These are phyloP conservation scores for Eptesicus fuscus DNA, from an alignment of 2,113 vertebrate species.

Conservation along the genomic window DNA sequence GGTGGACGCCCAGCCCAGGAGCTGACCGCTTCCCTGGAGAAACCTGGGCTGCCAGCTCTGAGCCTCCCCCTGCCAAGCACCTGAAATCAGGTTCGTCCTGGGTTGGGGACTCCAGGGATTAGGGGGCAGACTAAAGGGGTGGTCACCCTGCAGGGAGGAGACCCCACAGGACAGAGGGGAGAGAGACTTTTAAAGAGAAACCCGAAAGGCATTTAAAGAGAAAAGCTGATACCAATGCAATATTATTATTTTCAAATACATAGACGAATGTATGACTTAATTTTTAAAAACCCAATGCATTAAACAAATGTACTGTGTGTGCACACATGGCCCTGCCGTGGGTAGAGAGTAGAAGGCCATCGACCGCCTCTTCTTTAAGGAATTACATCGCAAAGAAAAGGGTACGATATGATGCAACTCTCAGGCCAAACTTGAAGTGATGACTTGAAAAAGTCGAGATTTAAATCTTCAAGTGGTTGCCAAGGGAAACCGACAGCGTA, in stretches of 20 bases:
- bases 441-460: background rate
- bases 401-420: background rate
- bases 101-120: background rate
- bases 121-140: background rate
- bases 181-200: background rate
- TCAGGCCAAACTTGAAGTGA: background rate
- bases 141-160: background rate
- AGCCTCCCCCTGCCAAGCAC: background rate
- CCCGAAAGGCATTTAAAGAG: background rate
- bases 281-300: background rate
- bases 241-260: background rate
- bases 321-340: background rate
- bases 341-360: background rate
- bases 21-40: background rate
- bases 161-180: background rate
- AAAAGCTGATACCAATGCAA: background rate
- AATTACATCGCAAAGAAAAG: background rate
- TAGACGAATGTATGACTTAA: background rate
- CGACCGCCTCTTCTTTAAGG: too few species aligned
- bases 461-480: conserved; percentile 7
- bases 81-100: background rate
- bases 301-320: background rate
- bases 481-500: background rate
- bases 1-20: background rate
- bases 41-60: background rate